Evolutionary conservation across 2,797 vertebrate genomes (phyloP), one percentile per base, ranked within the genome.

Genomic region (Sciaenops ocellatus): DNA sequence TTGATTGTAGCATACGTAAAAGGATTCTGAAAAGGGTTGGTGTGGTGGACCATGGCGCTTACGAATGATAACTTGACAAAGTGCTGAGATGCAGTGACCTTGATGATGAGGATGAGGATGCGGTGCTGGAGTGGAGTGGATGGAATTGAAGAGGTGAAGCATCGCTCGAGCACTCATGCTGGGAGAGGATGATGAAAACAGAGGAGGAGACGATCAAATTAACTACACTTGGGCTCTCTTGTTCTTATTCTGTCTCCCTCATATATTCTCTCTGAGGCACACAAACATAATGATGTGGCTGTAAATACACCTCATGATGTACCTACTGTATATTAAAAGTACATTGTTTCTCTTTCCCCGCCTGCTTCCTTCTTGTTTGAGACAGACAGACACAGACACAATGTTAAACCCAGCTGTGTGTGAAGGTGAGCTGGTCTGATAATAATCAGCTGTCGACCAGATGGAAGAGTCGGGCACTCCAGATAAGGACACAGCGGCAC

Each of bases 381-480:
- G 8, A 8, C 24, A 64, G 28, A 28, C 51, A 41, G 16, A 4
- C 55, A 61, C 16, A 24, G 4, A 42, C 15, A 69, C 75, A 57
- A 70, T 78, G 77, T 73, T 76, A 67, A 83, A 41, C 55, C 28
- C 0, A 6, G 3, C 22, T 47, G 18, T 75, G 54, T 48, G 77
- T 91, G 89, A 93, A 94, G 90, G 90, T 90, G 88, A 93, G 84
- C 78, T 63, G 59, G 5, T 71, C 28, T 3, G 87, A 93, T 90
- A 84, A 84, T 5, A 63, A 90, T 90, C 90, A 76, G 83, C 78
- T 75, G 80, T 44, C 82, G 82, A 83, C 75, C 84, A 80, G 47
- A 84, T 78, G 69, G 70, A 77, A 38, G 59, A 65, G n/a, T 72
- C 12, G 0, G 73, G 50, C 63, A 73, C 78, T 85, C 64, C 79